Base-by-base conservation (phyloP, 1,140 invertebrate species). In the Leptopilina boulardi region DNA sequence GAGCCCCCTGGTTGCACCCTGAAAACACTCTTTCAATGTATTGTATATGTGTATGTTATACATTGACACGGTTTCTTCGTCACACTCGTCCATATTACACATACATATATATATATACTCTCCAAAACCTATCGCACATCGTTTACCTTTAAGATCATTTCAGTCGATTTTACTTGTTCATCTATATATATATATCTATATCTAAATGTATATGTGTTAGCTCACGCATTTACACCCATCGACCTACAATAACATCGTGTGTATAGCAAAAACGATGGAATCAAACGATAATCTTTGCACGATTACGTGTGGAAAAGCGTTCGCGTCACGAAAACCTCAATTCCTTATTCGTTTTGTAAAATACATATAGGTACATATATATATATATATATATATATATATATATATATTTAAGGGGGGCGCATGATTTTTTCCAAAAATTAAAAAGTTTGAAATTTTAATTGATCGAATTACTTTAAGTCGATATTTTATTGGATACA, bases 121-220 rank as follows among this genome's bases (percentile, higher is more conserved):
- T 82, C 76, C 77, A 77, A 38, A 77, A 66, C 42, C 77, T 19
- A 54, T 8, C 11, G 71, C 19, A 5, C 70, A 30, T 4, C 71
- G 9, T 21, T n/a, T 15, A 9, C 73, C 34, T 26, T 13, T 10
- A 59, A 59, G 59, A 66, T 66, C 59, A 66, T 66, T 66, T 23
- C 4, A 66, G 66, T 76, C 80, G 47, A 84, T 84, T 82, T 73
- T 81, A 74, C 84, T 73, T 83, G 84, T 83, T 83, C 81, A 83
- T 81, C 81, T 81, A 81, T 80, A 76, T 80, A 73, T n/a, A n/a
- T n/a, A n/a, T n/a, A n/a, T n/a, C 41, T 34, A 34, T 19, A 19
- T n/a, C n/a, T n/a, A n/a, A n/a, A n/a, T n/a, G n/a, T 21, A 23
- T 41, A 13, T n/a, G 66, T 51, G 74, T 54, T 21, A 10, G 44